Conservation (phyloP, 2,888 invertebrate species). For the Meiosimyza platycephala region DNA sequence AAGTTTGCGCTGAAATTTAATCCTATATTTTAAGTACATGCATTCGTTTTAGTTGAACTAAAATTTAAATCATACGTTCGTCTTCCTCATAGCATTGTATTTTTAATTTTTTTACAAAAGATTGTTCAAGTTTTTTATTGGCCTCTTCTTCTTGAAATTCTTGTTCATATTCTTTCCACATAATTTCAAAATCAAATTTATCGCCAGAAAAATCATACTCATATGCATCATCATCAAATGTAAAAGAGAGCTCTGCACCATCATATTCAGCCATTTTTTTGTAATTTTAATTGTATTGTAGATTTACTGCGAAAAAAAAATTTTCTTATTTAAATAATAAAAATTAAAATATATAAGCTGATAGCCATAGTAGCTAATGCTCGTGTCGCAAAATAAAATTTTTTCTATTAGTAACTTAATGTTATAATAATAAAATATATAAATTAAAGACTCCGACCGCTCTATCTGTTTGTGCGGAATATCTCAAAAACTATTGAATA, state of each 20-base stretch:
- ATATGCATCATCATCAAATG: conserved; percentile 41
- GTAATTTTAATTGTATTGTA: neutral
- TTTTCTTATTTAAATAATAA: too few species aligned
- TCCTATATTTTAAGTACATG: neutral
- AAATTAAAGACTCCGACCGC: too few species aligned
- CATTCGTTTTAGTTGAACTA: neutral
- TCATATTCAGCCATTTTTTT: conserved; percentile 40
- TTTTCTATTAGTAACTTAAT: too few species aligned
- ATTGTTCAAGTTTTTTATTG: conserved; percentile 34
- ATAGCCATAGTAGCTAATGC: too few species aligned
- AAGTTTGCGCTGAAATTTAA: too few species aligned
- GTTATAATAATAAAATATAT: too few species aligned
- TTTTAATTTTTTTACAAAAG: conserved; percentile 23
- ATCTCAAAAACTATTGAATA: too few species aligned
- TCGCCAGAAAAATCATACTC: conserved; percentile 43
- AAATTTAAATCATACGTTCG: conserved; percentile 17
- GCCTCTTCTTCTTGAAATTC: conserved; percentile 41
- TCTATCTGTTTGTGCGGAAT: too few species aligned
- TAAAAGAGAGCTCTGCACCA: conserved; percentile 43
- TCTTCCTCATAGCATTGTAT: conserved; percentile 8
- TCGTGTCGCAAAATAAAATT: too few species aligned
- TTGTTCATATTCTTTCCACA: conserved; percentile 49
- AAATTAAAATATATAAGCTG: too few species aligned
- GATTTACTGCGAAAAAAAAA: neutral
- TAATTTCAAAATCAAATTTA: conserved; percentile 48